A percentile compares a stretch with the other conserved stretches of the same genome.
These are phyloP conservation scores for Aproaerema taeniolella DNA, from an alignment of 2,888 invertebrate genomes.

Conservation along the genomic window DNA sequence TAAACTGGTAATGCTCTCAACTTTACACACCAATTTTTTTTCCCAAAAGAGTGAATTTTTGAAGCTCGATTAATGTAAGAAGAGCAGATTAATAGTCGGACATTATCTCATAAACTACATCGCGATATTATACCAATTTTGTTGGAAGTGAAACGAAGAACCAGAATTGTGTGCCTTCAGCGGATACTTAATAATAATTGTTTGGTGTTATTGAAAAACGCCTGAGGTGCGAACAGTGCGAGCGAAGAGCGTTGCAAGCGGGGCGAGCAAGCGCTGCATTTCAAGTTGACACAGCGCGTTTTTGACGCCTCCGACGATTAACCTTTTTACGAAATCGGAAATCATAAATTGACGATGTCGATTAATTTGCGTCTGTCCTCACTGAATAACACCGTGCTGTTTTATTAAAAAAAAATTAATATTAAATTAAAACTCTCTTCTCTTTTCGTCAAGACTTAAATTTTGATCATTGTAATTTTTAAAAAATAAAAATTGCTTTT, in stretches of 20 bases:
- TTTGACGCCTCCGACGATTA: conserved; percentile 37
- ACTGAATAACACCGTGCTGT: conserved; percentile 17
- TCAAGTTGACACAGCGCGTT: conserved; percentile 38
- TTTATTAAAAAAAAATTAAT: conserved; percentile 13
- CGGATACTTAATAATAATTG: conserved; percentile 27
- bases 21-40: no score
- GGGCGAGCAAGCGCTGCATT: conserved; percentile 18
- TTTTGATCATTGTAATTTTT: no score
- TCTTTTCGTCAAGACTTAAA: no score
- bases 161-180: conserved; percentile 22
- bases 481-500: no score
- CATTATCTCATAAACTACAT: conserved; percentile 8
- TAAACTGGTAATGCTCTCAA: no score
- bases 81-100: conserved; percentile 9
- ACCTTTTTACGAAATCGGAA: conserved; percentile 24
- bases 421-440: no score
- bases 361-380: conserved; percentile 17
- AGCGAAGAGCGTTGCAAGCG: conserved; percentile 21
- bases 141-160: conserved; percentile 18
- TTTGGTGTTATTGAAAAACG: conserved; percentile 32
- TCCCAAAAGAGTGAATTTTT: no score
- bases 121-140: conserved; percentile 9
- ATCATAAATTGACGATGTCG: conserved; percentile 14
- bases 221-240: conserved; percentile 25
- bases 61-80: conserved; percentile 9